A percentile compares a stretch with the other conserved stretches of the same genome.
Conservation (phyloP, 2,888 invertebrate genomes). For the Anoncus sp. region DNA sequence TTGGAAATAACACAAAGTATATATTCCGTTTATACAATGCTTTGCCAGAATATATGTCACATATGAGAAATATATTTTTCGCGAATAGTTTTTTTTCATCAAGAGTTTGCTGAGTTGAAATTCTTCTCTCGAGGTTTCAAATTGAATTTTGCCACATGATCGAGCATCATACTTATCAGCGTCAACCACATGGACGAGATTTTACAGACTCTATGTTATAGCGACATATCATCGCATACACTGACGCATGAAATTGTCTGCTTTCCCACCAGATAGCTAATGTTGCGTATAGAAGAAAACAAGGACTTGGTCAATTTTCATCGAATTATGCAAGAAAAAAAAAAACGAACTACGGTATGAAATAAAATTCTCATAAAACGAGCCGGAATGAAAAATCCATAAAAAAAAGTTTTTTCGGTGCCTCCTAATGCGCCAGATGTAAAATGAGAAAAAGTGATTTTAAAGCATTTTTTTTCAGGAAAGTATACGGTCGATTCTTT, state of each 20-base stretch:
- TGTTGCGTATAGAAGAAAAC: neutral
- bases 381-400: too few species aligned
- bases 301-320: neutral
- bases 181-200: slow-evolving; percentile 24
- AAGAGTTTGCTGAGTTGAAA: neutral
- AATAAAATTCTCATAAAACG: neutral
- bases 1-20: too few species aligned
- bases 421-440: too few species aligned
- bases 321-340: too few species aligned
- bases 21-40: too few species aligned
- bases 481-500: too few species aligned
- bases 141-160: slow-evolving; percentile 49
- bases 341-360: neutral
- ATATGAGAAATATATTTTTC: too few species aligned
- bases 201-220: slow-evolving; percentile 36
- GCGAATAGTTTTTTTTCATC: too few species aligned
- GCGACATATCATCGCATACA: neutral
- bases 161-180: slow-evolving; percentile 47
- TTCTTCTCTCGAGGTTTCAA: slow-evolving; percentile 23
- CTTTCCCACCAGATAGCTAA: slow-evolving; percentile 3
- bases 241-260: slow-evolving; percentile 12
- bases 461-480: neutral
- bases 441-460: too few species aligned
- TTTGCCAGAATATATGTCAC: too few species aligned
- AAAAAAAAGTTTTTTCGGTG: too few species aligned